Conservation (phyloP, 2,888 invertebrate genomes). For the Philhelius pedissequus region DNA sequence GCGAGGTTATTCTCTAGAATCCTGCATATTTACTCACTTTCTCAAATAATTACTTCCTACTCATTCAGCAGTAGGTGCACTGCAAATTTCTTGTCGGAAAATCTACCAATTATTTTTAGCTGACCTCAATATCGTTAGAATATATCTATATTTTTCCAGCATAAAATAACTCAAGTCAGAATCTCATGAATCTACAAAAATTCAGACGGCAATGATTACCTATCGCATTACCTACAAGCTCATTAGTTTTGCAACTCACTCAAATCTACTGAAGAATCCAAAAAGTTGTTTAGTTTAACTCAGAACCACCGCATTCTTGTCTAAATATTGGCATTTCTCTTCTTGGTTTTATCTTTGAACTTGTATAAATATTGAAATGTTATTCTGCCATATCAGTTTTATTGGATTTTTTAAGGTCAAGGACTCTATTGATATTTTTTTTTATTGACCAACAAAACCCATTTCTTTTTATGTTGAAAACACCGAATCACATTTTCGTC, state of each 20-base stretch:
- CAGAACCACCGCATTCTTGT: not conserved
- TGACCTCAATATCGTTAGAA: no score
- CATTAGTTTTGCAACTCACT: not conserved
- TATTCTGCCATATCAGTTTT: not conserved
- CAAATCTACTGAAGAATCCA: not conserved
- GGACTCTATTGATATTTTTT: conserved; percentile 10
- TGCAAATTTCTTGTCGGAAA: no score
- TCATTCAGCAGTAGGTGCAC: no score
- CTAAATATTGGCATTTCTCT: not conserved
- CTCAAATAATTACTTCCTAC: no score
- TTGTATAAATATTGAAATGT: conserved; percentile 3
- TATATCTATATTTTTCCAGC: no score
- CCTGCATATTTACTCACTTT: no score
- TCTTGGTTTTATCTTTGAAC: not conserved
- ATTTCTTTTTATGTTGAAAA: not conserved
- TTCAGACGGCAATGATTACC: not conserved
- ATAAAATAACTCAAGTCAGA: no score
- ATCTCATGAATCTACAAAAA: not conserved
- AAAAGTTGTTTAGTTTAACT: not conserved
- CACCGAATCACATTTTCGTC: not conserved
- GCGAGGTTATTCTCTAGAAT: no score
- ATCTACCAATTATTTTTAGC: no score
- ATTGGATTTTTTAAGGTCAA: conserved; percentile 29
- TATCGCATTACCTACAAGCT: not conserved
- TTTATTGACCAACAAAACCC: conserved; percentile 21